A percentile compares a stretch with the other conserved stretches of the same genome.
Conservation (phyloP, 2,888 invertebrate species). For the Lochmaea capreae region DNA sequence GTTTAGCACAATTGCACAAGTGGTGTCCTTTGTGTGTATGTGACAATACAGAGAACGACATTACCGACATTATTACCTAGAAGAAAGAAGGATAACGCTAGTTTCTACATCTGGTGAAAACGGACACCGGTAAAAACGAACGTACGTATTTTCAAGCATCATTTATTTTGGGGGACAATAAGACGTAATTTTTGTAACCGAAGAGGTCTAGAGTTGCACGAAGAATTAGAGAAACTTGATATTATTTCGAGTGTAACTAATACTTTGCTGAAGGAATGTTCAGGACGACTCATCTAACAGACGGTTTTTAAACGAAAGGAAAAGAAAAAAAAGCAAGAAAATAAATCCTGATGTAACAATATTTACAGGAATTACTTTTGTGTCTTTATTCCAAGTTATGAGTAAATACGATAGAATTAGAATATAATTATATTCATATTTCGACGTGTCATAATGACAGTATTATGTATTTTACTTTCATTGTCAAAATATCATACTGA, state of each 20-base stretch:
- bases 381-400: too few species aligned
- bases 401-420: too few species aligned
- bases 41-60: conserved; percentile 46
- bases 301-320: conserved; percentile 7
- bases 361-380: too few species aligned
- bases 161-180: conserved; percentile 53
- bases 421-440: too few species aligned
- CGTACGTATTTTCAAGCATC: conserved; percentile 38
- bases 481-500: too few species aligned
- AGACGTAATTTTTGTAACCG: conserved; percentile 55
- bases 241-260: conserved; percentile 37
- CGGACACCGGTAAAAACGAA: conserved; percentile 53
- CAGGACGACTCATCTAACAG: conserved; percentile 19
- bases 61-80: conserved; percentile 18
- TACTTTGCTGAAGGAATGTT: conserved; percentile 27
- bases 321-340: background rate
- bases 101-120: conserved; percentile 61
- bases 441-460: too few species aligned
- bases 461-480: too few species aligned
- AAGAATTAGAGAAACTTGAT: conserved; percentile 54
- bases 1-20: conserved; percentile 57
- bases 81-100: conserved; percentile 42
- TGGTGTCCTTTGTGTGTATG: conserved; percentile 54
- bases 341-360: too few species aligned
- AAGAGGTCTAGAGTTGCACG: conserved; percentile 56